phyloP scores from a whole-genome alignment of 2,113 vertebrate species.

The Glareola pratincola region DNA sequence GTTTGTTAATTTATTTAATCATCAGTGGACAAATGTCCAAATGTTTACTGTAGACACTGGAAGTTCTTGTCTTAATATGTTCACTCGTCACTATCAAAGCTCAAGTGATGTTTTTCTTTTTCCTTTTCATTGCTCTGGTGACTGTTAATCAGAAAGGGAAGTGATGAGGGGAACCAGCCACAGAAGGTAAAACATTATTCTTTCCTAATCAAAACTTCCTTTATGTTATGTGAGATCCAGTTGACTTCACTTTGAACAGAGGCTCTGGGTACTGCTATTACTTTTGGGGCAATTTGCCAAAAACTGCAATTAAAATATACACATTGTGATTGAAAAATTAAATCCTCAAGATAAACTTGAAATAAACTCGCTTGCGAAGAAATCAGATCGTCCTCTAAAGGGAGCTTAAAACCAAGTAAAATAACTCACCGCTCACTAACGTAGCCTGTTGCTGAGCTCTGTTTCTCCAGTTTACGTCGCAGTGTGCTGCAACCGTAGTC shows the following conservation, averaged over 20 bases:
- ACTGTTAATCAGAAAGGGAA: background rate
- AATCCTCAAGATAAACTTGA: background rate
- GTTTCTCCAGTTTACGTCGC: constrained; percentile 45
- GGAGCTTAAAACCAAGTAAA: background rate
- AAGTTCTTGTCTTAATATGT: background rate
- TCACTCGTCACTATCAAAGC: background rate
- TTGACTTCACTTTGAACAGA: background rate
- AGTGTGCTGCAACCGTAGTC: background rate
- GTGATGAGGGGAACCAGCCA: background rate
- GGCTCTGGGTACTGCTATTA: background rate
- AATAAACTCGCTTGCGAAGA: background rate
- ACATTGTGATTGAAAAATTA: background rate
- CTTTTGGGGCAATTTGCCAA: background rate
- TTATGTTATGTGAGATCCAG: background rate
- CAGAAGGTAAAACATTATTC: background rate
- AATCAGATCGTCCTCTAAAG: background rate
- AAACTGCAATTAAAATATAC: background rate
- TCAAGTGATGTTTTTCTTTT: background rate
- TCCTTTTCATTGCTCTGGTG: background rate
- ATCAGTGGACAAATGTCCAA: background rate
- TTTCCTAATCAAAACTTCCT: background rate
- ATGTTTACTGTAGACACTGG: background rate
- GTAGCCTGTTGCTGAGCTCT: background rate
- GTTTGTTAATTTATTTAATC: background rate
- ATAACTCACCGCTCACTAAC: background rate